Conservation (phyloP, 2,888 invertebrate genomes). For the Drosophila meridionalis region DNA sequence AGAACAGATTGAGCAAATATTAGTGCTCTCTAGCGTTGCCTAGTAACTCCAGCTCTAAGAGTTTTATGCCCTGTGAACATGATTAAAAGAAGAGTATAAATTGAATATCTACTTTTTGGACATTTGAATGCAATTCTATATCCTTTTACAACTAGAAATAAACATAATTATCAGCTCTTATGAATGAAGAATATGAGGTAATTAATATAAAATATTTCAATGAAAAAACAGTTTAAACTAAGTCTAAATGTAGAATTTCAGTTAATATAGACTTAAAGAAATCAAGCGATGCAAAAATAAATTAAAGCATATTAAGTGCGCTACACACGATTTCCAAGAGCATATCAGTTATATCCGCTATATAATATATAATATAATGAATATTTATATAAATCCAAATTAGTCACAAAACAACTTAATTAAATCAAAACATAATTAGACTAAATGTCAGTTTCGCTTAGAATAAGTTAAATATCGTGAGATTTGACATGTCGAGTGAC, state of each 20-base stretch:
- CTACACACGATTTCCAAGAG: background rate
- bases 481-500: constrained; percentile 61
- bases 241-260: background rate
- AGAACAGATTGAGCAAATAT: background rate
- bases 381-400: background rate
- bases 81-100: background rate
- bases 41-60: background rate
- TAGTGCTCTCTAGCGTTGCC: background rate
- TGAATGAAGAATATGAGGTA: no score
- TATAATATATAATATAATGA: background rate
- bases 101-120: background rate
- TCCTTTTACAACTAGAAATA: no score
- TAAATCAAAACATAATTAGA: constrained; percentile 8
- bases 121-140: no score
- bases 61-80: background rate
- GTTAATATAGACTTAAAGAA: constrained; percentile 3
- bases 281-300: constrained; percentile 4
- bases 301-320: constrained; percentile 6
- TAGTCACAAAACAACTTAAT: background rate
- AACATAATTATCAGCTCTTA: no score
- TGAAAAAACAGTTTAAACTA: background rate
- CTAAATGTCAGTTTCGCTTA: constrained; percentile 8
- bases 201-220: background rate
- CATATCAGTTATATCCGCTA: background rate
- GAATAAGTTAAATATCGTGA: constrained; percentile 26